A percentile compares a stretch with the other conserved stretches of the same genome.
Conservation (phyloP, 2,888 invertebrate species). For the Agelastica alni region DNA sequence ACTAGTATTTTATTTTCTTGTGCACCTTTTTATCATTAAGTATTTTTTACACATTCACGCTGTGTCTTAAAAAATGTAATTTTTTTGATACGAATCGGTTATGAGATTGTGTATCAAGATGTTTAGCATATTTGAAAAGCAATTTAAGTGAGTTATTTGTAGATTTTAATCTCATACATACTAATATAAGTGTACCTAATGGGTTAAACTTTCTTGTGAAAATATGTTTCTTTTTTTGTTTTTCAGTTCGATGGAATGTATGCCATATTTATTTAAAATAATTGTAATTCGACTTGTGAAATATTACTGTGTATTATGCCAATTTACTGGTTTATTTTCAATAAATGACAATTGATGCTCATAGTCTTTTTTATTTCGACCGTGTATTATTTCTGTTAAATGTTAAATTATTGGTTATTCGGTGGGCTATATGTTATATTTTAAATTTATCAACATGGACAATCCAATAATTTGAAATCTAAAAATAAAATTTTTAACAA, state of each 20-base stretch:
- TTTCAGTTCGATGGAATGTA: constrained; percentile 39
- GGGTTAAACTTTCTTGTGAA: constrained; percentile 32
- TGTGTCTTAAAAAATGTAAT: constrained; percentile 53
- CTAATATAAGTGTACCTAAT: constrained; percentile 35
- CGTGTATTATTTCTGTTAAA: too few species aligned
- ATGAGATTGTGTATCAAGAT: constrained; percentile 15
- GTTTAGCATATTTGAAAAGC: constrained; percentile 47
- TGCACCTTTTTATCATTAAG: constrained; percentile 46
- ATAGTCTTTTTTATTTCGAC: constrained; percentile 4
- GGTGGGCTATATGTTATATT: too few species aligned
- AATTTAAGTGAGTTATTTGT: constrained; percentile 46
- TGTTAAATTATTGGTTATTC: too few species aligned
- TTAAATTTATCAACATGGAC: too few species aligned
- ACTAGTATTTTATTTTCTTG: constrained; percentile 48
- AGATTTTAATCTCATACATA: constrained; percentile 33
- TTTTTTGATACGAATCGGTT: constrained; percentile 41
- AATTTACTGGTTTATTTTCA: constrained; percentile 42
- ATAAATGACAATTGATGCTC: constrained; percentile 46
- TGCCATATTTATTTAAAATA: constrained; percentile 49
- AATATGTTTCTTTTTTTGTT: constrained; percentile 29
- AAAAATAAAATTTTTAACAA: too few species aligned
- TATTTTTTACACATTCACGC: constrained; percentile 54
- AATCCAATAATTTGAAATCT: too few species aligned
- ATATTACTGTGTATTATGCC: constrained; percentile 27
- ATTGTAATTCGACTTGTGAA: constrained; percentile 39